Evolutionary conservation across 1,140 invertebrate species (phyloP), one percentile per base, ranked within the genome.

Genomic region (Atta cephalotes): DNA sequence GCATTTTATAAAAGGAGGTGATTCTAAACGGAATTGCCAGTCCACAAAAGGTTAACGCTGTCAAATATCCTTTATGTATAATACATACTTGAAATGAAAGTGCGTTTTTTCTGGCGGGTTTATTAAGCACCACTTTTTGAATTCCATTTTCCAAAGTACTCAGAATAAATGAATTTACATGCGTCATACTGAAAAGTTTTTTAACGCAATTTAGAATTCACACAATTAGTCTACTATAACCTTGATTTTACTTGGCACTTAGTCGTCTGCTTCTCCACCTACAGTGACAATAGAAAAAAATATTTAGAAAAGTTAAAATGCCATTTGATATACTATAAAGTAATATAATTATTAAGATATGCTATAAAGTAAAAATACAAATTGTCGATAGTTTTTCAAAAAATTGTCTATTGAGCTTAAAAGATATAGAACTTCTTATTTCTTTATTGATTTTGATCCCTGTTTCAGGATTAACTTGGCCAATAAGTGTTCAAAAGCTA

Each of bases 61-160:
- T 25, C 45, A 53, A 70, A 28, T 63, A 62, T 66, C 1, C 4
- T 72, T 45, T 53, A 28, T n/a, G 9, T 86, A 25, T 25, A 25
- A 25, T 25, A 71, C 35, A 78, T 92, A 94, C 93, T 76, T 88
- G 21, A 28, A 76, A 79, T 82, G 96, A 97, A 3, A 99, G 94
- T 10, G 98, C 97, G 96, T 99, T 99, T 92, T 97, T 98, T 90
- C 97, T 97, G 56, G 93, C 90, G 10, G 97, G 97, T 71, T 97
- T 96, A 94, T 98, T 97, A 62, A 98, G 96, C 74, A 95, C 96
- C n/a, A 99, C 96, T 74, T 95, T 96, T 85, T 95, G 95, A 6
- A 97, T 94, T 87, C 96, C 95, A 91, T 96, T 95, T 71, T 96
- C 89, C 14, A 92, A 87, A 3, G 72, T 87, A 63, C 3, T 60